Evolutionary conservation across 1,140 invertebrate genomes (phyloP).

Genomic region (Idris sp.): DNA sequence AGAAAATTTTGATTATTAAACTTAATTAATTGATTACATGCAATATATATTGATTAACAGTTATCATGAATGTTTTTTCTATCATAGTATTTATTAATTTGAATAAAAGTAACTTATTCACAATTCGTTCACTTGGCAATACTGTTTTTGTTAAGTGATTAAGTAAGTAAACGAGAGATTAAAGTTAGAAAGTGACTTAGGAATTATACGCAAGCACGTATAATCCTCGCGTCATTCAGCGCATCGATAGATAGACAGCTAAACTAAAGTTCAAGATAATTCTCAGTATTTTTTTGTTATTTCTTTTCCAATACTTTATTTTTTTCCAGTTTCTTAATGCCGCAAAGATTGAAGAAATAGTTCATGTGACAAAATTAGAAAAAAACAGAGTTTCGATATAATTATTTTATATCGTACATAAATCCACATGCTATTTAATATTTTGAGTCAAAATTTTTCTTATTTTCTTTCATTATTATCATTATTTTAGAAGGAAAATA

Average conservation of each 20-base stretch:
- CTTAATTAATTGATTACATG: slow-evolving; percentile 36
- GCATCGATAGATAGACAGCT: slow-evolving; percentile 43
- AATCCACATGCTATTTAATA: slow-evolving; percentile 35
- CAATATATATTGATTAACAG: too few relatives aligned
- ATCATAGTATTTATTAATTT: slow-evolving; percentile 39
- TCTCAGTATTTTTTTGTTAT: slow-evolving; percentile 35
- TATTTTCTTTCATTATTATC: too few relatives aligned
- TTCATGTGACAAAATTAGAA: too few relatives aligned
- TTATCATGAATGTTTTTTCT: slow-evolving; percentile 18
- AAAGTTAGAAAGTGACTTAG: slow-evolving; percentile 49
- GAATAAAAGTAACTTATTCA: slow-evolving; percentile 47
- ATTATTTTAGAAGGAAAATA: slow-evolving; percentile 36
- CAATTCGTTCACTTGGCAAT: slow-evolving; percentile 58
- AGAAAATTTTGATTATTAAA: slow-evolving; percentile 28
- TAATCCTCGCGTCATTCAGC: slow-evolving; percentile 48
- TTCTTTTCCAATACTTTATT: slow-evolving; percentile 47
- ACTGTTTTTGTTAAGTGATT: slow-evolving; percentile 50
- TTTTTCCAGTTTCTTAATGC: slow-evolving; percentile 11
- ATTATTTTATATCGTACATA: too few relatives aligned
- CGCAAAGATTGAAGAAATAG: slow-evolving; percentile 28
- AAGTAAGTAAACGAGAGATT: slow-evolving; percentile 49
- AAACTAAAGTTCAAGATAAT: slow-evolving; percentile 49
- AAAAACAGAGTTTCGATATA: too few relatives aligned
- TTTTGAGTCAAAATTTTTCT: slow-evolving; percentile 17
- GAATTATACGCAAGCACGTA: slow-evolving; percentile 45